Conservation (phyloP, 2,888 invertebrate species). For the Xestoiulus laeticollis region DNA sequence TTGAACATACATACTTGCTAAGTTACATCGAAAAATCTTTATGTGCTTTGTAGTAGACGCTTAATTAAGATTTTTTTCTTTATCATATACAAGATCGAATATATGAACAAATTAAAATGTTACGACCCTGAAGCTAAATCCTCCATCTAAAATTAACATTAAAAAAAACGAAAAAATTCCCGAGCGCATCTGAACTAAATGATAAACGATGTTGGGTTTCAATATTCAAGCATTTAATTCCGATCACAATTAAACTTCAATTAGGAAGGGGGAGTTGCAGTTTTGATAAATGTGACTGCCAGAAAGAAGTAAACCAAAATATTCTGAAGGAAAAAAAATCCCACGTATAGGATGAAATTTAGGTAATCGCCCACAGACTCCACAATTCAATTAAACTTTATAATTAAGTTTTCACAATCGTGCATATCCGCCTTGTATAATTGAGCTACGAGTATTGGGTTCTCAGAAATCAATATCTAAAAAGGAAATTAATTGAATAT, state of each 20-base stretch:
- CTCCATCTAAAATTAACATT: neutral
- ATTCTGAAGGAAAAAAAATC: neutral
- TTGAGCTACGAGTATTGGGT: neutral
- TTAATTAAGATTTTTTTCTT: too few species aligned
- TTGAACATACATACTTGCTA: too few species aligned
- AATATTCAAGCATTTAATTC: constrained; percentile 8
- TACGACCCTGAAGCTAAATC: too few species aligned
- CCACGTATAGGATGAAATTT: constrained; percentile 6
- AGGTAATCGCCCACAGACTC: neutral
- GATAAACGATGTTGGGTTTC: neutral
- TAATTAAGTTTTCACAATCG: neutral
- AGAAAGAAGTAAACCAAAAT: neutral
- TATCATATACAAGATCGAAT: too few species aligned
- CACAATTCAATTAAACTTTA: constrained; percentile 18
- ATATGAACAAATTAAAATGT: too few species aligned
- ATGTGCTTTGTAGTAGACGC: too few species aligned
- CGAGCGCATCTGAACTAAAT: neutral
- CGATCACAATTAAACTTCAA: constrained; percentile 5
- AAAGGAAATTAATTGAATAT: neutral
- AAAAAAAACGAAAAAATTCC: neutral
- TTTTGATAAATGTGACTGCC: neutral
- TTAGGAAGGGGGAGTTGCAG: neutral
- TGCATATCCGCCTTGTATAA: neutral
- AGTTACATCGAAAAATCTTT: too few species aligned
- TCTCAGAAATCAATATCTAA: neutral